Conservation (phyloP, 2,888 invertebrate genomes). For the Apodemia duryi region DNA sequence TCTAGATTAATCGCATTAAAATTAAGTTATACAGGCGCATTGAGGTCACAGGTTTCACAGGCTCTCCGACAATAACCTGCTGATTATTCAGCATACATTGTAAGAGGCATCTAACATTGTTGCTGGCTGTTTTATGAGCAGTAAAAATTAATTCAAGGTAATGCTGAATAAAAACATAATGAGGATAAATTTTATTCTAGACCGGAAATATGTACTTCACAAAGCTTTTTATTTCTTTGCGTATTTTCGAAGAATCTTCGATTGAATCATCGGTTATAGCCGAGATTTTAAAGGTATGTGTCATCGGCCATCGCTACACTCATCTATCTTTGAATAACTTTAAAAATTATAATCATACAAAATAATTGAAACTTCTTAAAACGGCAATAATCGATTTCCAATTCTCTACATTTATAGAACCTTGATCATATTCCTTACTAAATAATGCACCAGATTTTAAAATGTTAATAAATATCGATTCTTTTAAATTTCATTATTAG, state of each 20-base stretch:
- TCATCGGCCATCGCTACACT: not conserved
- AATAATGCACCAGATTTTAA: no score
- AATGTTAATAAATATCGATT: no score
- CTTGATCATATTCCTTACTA: no score
- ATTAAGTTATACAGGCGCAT: not conserved
- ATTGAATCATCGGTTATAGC: constrained; percentile 4
- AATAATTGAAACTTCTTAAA: no score
- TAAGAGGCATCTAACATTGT: constrained; percentile 9
- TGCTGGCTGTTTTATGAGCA: not conserved
- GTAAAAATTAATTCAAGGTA: constrained; percentile 11
- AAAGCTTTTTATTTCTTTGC: not conserved
- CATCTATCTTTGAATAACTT: not conserved
- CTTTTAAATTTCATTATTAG: no score
- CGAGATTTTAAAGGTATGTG: not conserved
- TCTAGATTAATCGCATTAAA: not conserved
- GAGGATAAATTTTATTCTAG: constrained; percentile 10
- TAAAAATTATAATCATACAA: not conserved
- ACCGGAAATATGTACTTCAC: not conserved
- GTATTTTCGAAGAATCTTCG: constrained; percentile 8
- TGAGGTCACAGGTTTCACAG: not conserved
- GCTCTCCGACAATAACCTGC: constrained; percentile 2
- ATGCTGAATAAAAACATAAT: constrained; percentile 4
- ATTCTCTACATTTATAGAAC: no score
- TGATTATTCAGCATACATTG: constrained; percentile 10
- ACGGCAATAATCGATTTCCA: no score